These are phyloP conservation scores for Fragum whitleyi DNA, from an alignment of 2,888 invertebrate genomes.

Conservation along the genomic window DNA sequence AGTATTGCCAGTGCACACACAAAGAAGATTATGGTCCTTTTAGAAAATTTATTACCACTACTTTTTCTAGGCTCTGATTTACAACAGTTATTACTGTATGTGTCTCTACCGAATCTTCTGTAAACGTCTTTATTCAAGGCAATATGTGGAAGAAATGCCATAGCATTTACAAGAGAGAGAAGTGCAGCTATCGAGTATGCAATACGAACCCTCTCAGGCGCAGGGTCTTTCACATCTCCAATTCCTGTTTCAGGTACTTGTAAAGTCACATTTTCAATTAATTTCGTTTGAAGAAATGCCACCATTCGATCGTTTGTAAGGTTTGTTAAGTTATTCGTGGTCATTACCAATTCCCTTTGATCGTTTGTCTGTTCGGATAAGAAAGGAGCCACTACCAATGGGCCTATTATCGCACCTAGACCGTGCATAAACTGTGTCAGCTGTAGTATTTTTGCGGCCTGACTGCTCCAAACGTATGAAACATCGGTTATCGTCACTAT, in stretches of 20 bases:
- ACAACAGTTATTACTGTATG: not conserved
- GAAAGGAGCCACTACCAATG: not conserved
- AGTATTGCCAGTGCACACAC: not conserved
- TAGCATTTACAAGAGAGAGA: not conserved
- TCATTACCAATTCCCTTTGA: not conserved
- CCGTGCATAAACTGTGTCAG: not conserved
- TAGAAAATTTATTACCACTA: not conserved
- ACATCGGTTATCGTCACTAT: conserved; percentile 15
- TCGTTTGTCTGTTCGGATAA: not conserved
- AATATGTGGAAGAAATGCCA: not conserved
- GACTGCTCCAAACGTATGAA: not conserved
- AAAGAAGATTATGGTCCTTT: not conserved
- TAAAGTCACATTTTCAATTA: not conserved
- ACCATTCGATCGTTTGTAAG: not conserved
- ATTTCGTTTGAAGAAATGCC: not conserved
- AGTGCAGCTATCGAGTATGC: not conserved
- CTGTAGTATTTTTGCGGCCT: not conserved
- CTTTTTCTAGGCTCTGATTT: not conserved
- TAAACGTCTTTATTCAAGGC: not conserved
- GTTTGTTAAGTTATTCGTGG: not conserved
- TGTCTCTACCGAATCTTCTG: not conserved
- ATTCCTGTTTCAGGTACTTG: not conserved
- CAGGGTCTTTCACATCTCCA: not conserved
- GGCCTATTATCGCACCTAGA: conserved; percentile 8
- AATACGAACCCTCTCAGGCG: not conserved